phyloP scores from a whole-genome alignment of 2,113 vertebrate species.

The Physeter macrocephalus region DNA sequence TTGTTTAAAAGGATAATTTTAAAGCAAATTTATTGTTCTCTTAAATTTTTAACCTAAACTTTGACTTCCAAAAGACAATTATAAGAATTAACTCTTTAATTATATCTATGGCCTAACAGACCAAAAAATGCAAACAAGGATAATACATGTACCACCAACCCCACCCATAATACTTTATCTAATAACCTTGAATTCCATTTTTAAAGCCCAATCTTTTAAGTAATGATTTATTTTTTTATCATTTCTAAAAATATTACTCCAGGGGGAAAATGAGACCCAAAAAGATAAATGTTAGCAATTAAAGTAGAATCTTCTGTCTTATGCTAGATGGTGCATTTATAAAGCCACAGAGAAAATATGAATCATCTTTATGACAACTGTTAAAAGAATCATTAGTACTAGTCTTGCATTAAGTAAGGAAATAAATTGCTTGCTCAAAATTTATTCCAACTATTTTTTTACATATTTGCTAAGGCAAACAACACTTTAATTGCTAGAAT shows the following conservation, averaged over 20 bases:
- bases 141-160: neutral
- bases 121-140: neutral
- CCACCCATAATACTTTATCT: neutral
- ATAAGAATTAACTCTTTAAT: conserved; percentile 11
- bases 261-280: conserved; percentile 59
- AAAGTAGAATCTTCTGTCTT: conserved; percentile 71
- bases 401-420: conserved; percentile 66
- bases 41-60: conserved; percentile 6
- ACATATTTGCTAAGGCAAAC: conserved; percentile 44
- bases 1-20: neutral
- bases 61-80: neutral
- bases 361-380: conserved; percentile 75
- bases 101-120: neutral
- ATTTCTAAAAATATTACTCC: conserved; percentile 65
- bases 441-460: conserved; percentile 62
- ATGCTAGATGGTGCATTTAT: conserved; percentile 66
- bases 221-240: conserved; percentile 67
- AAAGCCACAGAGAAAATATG: conserved; percentile 70
- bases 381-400: conserved; percentile 72
- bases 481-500: conserved; percentile 36
- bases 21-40: neutral
- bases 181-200: conserved; percentile 46
- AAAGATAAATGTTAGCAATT: conserved; percentile 77
- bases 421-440: conserved; percentile 71
- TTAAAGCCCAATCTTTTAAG: conserved; percentile 60